Evolutionary conservation across 2,888 invertebrate species (phyloP), one percentile per base, ranked within the genome.

Genomic region (Trissoscelio sp.): DNA sequence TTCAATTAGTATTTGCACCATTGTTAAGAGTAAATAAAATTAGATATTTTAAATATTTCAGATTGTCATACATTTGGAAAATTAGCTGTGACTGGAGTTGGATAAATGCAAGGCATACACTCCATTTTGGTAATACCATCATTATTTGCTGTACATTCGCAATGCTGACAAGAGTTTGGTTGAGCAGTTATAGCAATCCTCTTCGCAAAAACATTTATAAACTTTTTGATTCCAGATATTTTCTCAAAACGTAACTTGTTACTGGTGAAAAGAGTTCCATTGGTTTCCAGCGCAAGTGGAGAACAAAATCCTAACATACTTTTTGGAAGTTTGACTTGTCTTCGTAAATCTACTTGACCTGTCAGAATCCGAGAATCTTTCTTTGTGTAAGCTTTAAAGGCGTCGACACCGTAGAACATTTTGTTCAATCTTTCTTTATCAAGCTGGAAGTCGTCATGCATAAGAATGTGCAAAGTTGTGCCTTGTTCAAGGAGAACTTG

Each of bases 401-500:
- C 95, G 91, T 97, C 97, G 83, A 97, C 92, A 9, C 96, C 97
- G 87, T 95, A 96, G 86, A 96, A 93, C 85, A 95, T 94, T 87
- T 95, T 96, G 72, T 94, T 93, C 4, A 95, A 93, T 44, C 95
- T 93, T 79, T 94, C 94, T 90, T 95, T 96, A 57, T 95, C 95
- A 81, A 96, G 93, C 72, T 94, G 93, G 88, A 97, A 97, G 85
- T 96, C 95, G 9, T 95, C 95, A 87, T 96, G 95, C 94, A 97
- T 96, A 28, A 97, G 90, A 78, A 97, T 95, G 88, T 97, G 97
- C 0, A 97, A 92, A 2, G 95, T 95, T 74, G 96, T 95, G 1
- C 95, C 96, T 89, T 95, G 95, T 91, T 97, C 97, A 85, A 95
- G 93, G 88, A 97, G 92, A 84, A 95, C 95, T 92, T 97, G 96